Conservation (phyloP, 2,797 vertebrate species). For the Thaleichthys pacificus region DNA sequence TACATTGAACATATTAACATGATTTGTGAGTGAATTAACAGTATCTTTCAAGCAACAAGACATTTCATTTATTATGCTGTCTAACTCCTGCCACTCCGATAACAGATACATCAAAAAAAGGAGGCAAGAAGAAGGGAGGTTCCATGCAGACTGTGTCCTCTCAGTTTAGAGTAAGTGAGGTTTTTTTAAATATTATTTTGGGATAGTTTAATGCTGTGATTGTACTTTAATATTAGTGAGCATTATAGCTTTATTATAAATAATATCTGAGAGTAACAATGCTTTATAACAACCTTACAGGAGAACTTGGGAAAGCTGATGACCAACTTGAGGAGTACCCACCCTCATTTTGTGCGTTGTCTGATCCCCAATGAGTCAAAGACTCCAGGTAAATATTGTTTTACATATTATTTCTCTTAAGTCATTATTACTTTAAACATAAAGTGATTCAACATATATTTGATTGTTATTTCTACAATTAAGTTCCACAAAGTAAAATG, state of each 20-base stretch:
- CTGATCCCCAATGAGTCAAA: conserved; percentile 85
- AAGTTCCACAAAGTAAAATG: too few relatives aligned
- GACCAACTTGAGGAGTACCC: conserved; percentile 71
- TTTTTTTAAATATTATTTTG: too few relatives aligned
- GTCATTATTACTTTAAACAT: not conserved
- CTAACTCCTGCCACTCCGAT: too few relatives aligned
- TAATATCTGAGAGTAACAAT: not conserved
- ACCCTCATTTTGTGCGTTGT: conserved; percentile 83
- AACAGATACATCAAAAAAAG: conserved; percentile 15
- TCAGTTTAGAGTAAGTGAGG: conserved; percentile 21
- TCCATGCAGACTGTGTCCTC: conserved; percentile 32
- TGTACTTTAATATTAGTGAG: too few relatives aligned
- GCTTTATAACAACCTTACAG: not conserved
- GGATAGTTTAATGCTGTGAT: too few relatives aligned
- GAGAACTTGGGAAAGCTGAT: conserved; percentile 16
- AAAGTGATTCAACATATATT: not conserved
- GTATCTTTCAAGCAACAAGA: too few relatives aligned
- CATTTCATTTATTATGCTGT: too few relatives aligned
- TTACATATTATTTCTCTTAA: not conserved
- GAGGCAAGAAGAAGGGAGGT: conserved; percentile 33
- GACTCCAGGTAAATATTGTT: conserved; percentile 72
- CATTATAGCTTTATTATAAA: not conserved
- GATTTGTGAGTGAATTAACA: too few relatives aligned
- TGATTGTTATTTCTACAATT: too few relatives aligned
- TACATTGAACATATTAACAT: too few relatives aligned